These are phyloP conservation scores for Montipora efflorescens DNA, from an alignment of 64 coral and sea anemone genomes.

Conservation along the genomic window DNA sequence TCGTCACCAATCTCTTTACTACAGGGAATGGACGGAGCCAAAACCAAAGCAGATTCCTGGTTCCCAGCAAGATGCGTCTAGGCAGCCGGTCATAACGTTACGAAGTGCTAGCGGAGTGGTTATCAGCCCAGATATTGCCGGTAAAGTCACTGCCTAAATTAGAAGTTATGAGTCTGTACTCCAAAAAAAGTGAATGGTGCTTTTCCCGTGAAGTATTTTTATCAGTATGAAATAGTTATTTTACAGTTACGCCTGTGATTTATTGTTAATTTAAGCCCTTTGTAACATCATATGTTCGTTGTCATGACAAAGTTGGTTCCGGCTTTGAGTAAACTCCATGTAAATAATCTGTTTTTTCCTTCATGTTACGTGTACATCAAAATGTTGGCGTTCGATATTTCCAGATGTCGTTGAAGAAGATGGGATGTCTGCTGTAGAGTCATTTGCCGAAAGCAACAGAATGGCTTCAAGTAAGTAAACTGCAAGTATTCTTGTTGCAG, in stretches of 20 bases:
- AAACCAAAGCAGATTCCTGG: conserved; percentile 84
- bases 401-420: conserved; percentile 86
- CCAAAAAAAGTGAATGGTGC: no score
- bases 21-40: conserved; percentile 90
- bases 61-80: conserved; percentile 61
- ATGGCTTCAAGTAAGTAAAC: conserved; percentile 59
- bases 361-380: no score
- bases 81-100: conserved; percentile 80
- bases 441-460: conserved; percentile 64
- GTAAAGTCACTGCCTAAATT: conserved; percentile 53
- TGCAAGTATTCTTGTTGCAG: no score
- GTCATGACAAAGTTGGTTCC: no score
- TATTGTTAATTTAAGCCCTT: no score
- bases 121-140: conserved; percentile 95
- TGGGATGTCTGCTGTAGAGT: conserved; percentile 77
- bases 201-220: no score
- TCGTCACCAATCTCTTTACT: conserved; percentile 89
- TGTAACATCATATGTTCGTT: no score
- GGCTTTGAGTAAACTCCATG: no score
- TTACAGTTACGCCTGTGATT: no score
- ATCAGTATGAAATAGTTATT: no score
- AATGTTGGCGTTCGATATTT: conserved; percentile 33
- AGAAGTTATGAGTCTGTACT: no score
- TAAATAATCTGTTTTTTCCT: no score
- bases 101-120: conserved; percentile 96